These are phyloP conservation scores for Larimichthys polyactis DNA, from an alignment of 2,113 vertebrate genomes.

Conservation along the genomic window DNA sequence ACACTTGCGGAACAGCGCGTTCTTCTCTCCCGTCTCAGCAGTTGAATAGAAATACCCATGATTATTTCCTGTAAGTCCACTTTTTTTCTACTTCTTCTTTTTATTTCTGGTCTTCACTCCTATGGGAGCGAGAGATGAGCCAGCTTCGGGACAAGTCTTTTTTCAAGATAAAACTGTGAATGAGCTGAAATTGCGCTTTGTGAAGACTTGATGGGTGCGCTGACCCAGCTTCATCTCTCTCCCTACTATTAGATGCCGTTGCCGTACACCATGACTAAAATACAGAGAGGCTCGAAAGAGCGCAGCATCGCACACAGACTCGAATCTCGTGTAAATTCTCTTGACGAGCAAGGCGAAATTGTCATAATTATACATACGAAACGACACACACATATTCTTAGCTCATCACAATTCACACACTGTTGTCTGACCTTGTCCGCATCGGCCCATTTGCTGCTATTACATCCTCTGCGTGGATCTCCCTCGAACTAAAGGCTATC, in stretches of 20 bases:
- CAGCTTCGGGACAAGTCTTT: slow-evolving; percentile 33
- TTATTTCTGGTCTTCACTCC: slow-evolving; percentile 54
- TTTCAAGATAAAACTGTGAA: slow-evolving; percentile 69
- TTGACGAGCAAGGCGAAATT: slow-evolving; percentile 42
- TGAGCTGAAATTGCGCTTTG: slow-evolving; percentile 72
- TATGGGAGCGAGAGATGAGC: slow-evolving; percentile 49
- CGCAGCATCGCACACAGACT: slow-evolving; percentile 61
- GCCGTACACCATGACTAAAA: slow-evolving; percentile 51
- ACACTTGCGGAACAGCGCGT: slow-evolving; percentile 46
- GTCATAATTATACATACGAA: slow-evolving; percentile 26
- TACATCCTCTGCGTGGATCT: slow-evolving; percentile 22
- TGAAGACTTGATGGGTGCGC: slow-evolving; percentile 70
- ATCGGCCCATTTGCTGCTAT: slow-evolving; percentile 15
- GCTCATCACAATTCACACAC: slow-evolving; percentile 17
- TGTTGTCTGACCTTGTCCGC: slow-evolving; percentile 23
- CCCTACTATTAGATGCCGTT: slow-evolving; percentile 56
- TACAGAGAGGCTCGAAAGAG: slow-evolving; percentile 58
- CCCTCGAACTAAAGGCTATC: slow-evolving; percentile 27
- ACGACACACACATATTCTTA: neutral
- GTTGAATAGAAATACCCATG: slow-evolving; percentile 47
- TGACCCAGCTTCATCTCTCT: slow-evolving; percentile 70
- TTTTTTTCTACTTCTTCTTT: slow-evolving; percentile 19
- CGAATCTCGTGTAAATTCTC: slow-evolving; percentile 60
- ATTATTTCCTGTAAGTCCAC: slow-evolving; percentile 61
- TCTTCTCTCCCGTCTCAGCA: slow-evolving; percentile 24